Base-by-base conservation (phyloP, 2,113 vertebrate species). In the Sigmodon hispidus region DNA sequence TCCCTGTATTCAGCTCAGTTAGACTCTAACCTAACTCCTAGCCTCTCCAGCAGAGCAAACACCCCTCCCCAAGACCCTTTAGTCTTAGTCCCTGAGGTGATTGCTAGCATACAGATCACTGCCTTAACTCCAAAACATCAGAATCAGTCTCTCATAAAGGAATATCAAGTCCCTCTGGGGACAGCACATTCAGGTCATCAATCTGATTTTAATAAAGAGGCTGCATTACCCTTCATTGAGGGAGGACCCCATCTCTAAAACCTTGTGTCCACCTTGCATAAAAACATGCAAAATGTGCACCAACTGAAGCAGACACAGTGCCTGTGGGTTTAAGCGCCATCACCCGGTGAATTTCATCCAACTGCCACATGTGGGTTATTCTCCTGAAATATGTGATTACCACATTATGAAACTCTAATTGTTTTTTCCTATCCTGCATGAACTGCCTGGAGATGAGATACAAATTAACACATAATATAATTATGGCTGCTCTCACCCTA, bases 401-500 rank as follows among this genome's bases (percentile, higher is more conserved):
- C 75, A 36, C 70, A 90, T 96, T 94, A 94, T 75, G 81, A 93
- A 98, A 97, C 90, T 83, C 91, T 94, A 45, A 93, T 89, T 91
- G 31, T 72, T 93, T 89, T 94, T 96, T 52, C 80, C 65, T 87
- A 95, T 96, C 96, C 94, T 93, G 59, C 45, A 93, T 24, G 92
- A 95, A 43, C 36, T 93, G 70, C 4, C 59, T 75, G 61, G 80
- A 97, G 95, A 96, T 50, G 5, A 97, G 95, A 98, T 94, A 55
- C 70, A 97, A 98, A 98, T 97, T 96, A 97, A 96, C 69, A 67
- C 55, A 96, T 77, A 95, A 98, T 94, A n/a, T 83, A 96, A 98
- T 88, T 93, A 96, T 70, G 22, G 36, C 69, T 94, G 34, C 16
- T 96, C 96, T 97, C 95, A 65, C 17, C 29, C 59, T 95, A 72